Evolutionary conservation across 2,113 vertebrate species (phyloP).

Genomic region (Xiphophorus couchianus): DNA sequence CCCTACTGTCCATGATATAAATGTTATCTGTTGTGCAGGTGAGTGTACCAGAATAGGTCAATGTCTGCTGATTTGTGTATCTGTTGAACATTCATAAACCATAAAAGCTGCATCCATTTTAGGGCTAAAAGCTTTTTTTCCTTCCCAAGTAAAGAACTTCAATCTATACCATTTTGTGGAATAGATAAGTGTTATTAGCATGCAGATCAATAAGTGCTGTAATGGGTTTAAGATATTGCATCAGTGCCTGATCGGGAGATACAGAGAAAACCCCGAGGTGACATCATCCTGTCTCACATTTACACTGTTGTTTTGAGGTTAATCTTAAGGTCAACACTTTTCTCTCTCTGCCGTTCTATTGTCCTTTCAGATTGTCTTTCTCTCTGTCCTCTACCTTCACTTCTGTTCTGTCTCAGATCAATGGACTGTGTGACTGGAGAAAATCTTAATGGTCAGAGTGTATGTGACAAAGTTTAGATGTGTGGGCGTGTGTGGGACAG

Average conservation of each 20-base stretch:
- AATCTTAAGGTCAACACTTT: constrained; percentile 33
- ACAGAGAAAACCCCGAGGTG: constrained; percentile 28
- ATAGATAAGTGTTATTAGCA: background rate
- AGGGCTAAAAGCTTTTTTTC: background rate
- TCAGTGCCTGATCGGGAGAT: constrained; percentile 18
- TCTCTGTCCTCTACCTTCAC: constrained; percentile 24
- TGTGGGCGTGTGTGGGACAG: background rate
- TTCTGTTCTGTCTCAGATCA: constrained; percentile 61
- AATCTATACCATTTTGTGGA: background rate
- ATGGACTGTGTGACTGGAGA: constrained; percentile 61
- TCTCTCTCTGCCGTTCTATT: constrained; percentile 44
- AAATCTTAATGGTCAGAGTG: constrained; percentile 66
- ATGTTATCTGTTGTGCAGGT: background rate
- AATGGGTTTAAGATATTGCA: background rate
- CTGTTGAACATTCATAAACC: background rate
- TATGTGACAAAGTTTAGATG: constrained; percentile 53
- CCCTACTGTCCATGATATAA: too few species aligned
- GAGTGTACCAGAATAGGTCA: background rate
- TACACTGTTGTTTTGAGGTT: constrained; percentile 54
- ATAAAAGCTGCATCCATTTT: background rate
- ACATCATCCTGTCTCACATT: constrained; percentile 35
- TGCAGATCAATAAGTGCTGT: background rate
- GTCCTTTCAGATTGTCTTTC: constrained; percentile 16
- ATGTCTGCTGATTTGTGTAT: background rate
- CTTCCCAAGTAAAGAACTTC: background rate